A percentile compares a stretch with the other conserved stretches of the same genome.
These are phyloP conservation scores for Drosophila nannoptera DNA, from an alignment of 1,140 invertebrate species.

Conservation along the genomic window DNA sequence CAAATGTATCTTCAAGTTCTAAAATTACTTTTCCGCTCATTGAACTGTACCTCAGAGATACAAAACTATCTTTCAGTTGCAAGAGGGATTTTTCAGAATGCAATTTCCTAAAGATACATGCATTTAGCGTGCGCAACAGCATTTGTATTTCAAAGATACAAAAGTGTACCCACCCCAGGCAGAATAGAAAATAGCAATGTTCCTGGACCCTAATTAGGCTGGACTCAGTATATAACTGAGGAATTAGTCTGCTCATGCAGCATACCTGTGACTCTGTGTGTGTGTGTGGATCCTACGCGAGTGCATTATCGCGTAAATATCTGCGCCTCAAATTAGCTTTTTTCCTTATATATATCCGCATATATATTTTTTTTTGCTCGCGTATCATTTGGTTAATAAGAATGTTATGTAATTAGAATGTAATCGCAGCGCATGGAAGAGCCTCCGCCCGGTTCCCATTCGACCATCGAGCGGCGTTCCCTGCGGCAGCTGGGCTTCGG, in stretches of 20 bases:
- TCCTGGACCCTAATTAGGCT: no score
- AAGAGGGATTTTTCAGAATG: background rate
- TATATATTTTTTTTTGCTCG: conserved; percentile 18
- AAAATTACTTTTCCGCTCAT: no score
- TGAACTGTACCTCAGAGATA: background rate
- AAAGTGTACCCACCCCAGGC: background rate
- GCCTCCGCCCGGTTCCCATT: background rate
- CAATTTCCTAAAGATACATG: background rate
- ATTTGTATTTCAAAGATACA: background rate
- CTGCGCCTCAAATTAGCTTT: conserved; percentile 15
- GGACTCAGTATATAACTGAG: no score
- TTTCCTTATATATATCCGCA: background rate
- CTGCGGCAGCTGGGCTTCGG: background rate
- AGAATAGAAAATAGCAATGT: no score
- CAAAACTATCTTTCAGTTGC: background rate
- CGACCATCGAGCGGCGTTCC: background rate
- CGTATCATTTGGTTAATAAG: conserved; percentile 65
- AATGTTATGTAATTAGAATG: conserved; percentile 65
- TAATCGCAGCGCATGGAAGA: conserved; percentile 53
- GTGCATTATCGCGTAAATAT: conserved; percentile 32
- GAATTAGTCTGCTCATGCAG: no score
- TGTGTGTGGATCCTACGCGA: background rate
- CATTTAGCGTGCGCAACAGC: background rate
- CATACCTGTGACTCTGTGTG: no score
- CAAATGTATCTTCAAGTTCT: no score